phyloP scores from a whole-genome alignment of 2,888 invertebrate genomes.

The Steinernema carpocapsae region DNA sequence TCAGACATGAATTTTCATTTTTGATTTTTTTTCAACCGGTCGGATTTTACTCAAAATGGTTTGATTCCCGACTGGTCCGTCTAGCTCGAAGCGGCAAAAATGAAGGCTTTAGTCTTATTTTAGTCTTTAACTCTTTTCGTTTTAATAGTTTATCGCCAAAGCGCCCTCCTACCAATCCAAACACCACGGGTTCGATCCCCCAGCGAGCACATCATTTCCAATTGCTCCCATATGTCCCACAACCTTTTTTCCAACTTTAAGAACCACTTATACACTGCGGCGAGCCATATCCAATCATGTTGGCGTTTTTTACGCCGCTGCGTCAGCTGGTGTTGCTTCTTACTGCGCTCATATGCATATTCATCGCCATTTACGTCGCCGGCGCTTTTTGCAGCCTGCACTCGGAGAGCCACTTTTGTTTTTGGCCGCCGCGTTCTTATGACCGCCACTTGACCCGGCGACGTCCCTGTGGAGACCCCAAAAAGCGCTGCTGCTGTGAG shows the following conservation, averaged over 20 bases:
- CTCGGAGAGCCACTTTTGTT: constrained; percentile 31
- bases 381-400: neutral
- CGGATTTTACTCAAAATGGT: too few relatives aligned
- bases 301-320: neutral
- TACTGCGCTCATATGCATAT: constrained; percentile 19
- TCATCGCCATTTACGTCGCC: constrained; percentile 23
- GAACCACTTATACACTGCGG: neutral
- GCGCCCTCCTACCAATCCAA: too few relatives aligned
- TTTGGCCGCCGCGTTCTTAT: constrained; percentile 25
- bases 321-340: constrained; percentile 30
- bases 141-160: too few relatives aligned
- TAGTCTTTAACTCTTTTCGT: too few relatives aligned
- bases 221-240: neutral
- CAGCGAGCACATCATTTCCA: too few relatives aligned
- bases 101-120: too few relatives aligned
- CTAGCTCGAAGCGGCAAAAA: too few relatives aligned
- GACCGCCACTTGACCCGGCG: constrained; percentile 30
- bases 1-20: too few relatives aligned
- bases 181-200: neutral
- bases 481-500: neutral
- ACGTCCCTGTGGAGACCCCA: neutral
- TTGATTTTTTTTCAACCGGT: too few relatives aligned
- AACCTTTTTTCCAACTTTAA: constrained; percentile 5
- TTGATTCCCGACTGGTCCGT: too few relatives aligned
- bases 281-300: neutral